Percentiles rank a stretch among this genome's conserved stretches.
These are phyloP conservation scores for Dicentrarchus labrax DNA, from an alignment of 2,113 vertebrate species.

Conservation along the genomic window DNA sequence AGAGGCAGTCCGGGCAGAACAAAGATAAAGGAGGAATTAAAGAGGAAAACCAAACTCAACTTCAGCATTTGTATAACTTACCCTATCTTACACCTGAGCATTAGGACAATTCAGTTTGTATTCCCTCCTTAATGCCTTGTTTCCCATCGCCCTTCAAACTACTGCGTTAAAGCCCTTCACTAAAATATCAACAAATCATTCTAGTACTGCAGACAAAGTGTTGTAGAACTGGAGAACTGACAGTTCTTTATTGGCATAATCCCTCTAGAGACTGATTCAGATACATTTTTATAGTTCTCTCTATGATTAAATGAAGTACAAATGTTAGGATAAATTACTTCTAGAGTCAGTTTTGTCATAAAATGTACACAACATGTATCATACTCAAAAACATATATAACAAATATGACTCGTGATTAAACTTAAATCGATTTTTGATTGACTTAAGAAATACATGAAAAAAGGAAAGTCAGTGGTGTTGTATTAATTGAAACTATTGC, in stretches of 20 bases:
- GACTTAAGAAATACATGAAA: not conserved
- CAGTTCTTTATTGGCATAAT: constrained; percentile 14
- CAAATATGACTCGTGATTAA: not conserved
- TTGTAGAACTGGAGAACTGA: constrained; percentile 18
- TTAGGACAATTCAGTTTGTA: constrained; percentile 74
- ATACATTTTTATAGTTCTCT: not conserved
- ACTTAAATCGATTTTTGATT: not conserved
- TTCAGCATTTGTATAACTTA: constrained; percentile 83
- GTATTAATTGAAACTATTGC: not conserved
- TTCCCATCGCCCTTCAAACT: constrained; percentile 73
- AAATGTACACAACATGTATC: too few species aligned
- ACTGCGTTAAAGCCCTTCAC: constrained; percentile 28
- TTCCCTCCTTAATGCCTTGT: constrained; percentile 69
- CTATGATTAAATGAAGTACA: constrained; percentile 1
- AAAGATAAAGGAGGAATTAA: constrained; percentile 81
- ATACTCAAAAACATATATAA: not conserved
- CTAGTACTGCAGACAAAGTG: constrained; percentile 29
- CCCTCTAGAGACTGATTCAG: constrained; percentile 6
- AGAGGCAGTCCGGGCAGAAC: constrained; percentile 72
- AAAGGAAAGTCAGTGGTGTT: too few species aligned
- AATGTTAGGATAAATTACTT: not conserved
- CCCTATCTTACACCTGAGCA: constrained; percentile 75
- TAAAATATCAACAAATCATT: constrained; percentile 62
- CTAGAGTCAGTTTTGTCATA: not conserved
- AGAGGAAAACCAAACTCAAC: constrained; percentile 77